Evolutionary conservation across 2,113 vertebrate genomes (phyloP), one percentile per base, ranked within the genome.

Genomic region (Trematomus loennbergii): DNA sequence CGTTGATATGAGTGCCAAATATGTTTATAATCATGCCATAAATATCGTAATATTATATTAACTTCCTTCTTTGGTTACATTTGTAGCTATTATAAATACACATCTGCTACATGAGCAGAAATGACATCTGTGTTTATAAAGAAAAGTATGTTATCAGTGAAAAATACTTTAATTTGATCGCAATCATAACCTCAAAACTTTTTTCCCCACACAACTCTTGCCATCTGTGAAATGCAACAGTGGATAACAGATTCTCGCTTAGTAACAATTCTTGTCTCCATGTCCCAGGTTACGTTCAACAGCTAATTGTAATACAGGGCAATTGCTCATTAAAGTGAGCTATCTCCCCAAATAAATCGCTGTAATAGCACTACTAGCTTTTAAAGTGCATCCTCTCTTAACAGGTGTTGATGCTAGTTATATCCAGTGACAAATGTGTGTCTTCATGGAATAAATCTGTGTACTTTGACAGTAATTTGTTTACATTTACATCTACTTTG

Each of bases 281-380:
- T 58, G 58, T 70, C 12, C 16, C 5, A 73, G n/a, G 45, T 68
- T 22, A 62, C 6, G 46, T 49, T 48, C 12, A 61, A 53, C 10
- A 54, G 36, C 13, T 36, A 48, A 54, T 49, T 49, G 58, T 15
- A 54, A 61, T 33, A 20, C 49, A 29, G 16, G 33, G 3, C 63
- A 29, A 68, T 49, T 16, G 52, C 50, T 57, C 33, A 57, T 75
- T 69, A 55, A 61, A 62, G 78, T 15, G 29, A 81, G 55, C 58
- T 7, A 59, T 61, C n/a, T 40, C 18, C 12, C 36, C 40, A 29
- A 9, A 74, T 68, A 11, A 10, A 63, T 58, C 12, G 40, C 15
- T 63, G 9, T 48, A 67, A 68, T 46, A 45, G 13, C 48, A 53
- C 12, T 3, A 16, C 18, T 12, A 17, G 25, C 43, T 78, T 57